Evolutionary conservation across 2,797 vertebrate species (phyloP).

Genomic region (Diplodus sargus): DNA sequence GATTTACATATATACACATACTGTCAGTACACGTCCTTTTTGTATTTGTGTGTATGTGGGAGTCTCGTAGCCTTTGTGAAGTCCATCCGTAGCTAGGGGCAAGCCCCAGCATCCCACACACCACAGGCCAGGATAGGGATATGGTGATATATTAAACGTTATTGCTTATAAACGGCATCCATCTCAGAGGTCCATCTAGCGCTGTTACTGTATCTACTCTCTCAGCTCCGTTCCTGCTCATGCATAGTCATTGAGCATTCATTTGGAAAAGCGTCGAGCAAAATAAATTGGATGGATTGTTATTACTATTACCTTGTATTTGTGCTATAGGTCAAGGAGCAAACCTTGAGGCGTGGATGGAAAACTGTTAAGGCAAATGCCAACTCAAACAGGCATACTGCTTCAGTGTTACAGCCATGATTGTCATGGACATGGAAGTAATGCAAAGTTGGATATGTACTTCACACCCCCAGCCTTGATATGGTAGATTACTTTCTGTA

Average conservation of each 20-base stretch:
- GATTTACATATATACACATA: slow-evolving; percentile 27
- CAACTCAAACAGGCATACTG: neutral
- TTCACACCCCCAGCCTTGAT: neutral
- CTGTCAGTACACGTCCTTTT: neutral
- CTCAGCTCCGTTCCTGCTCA: slow-evolving; percentile 44
- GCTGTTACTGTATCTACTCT: slow-evolving; percentile 19
- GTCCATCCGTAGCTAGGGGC: slow-evolving; percentile 18
- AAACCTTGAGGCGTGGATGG: slow-evolving; percentile 7
- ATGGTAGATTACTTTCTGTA: neutral
- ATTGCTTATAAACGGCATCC: slow-evolving; percentile 38
- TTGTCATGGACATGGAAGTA: neutral
- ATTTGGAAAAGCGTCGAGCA: slow-evolving; percentile 47
- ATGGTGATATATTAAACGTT: slow-evolving; percentile 26
- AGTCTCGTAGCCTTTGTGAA: slow-evolving; percentile 16
- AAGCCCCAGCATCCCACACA: slow-evolving; percentile 38
- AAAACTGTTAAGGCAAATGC: neutral
- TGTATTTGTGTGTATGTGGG: slow-evolving; percentile 13
- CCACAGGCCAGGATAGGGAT: slow-evolving; percentile 14
- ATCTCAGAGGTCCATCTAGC: slow-evolving; percentile 32
- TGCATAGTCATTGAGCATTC: slow-evolving; percentile 62
- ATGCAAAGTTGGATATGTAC: slow-evolving; percentile 7
- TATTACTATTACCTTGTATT: slow-evolving; percentile 27
- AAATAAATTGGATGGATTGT: slow-evolving; percentile 49
- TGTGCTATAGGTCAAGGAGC: slow-evolving; percentile 40
- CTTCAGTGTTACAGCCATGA: neutral